phyloP scores from a whole-genome alignment of 2,888 invertebrate species.

The Euzophera pinguis region DNA sequence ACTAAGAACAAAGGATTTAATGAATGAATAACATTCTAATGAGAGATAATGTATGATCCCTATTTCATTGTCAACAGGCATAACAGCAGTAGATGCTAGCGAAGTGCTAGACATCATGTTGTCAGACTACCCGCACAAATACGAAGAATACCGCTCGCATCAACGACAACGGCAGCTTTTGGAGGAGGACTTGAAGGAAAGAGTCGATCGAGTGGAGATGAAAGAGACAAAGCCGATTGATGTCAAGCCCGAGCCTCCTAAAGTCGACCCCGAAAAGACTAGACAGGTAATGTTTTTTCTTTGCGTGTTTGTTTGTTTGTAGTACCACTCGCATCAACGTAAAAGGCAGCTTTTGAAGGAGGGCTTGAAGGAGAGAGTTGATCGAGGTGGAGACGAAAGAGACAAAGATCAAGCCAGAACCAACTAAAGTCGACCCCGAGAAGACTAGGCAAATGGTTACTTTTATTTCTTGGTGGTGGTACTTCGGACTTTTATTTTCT shows the following conservation, averaged over 20 bases:
- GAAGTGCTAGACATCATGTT: slow-evolving; percentile 98
- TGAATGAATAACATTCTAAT: too few relatives aligned
- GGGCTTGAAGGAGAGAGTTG: slow-evolving; percentile 4
- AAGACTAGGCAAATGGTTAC: slow-evolving; percentile 66
- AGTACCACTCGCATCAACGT: slow-evolving; percentile 86
- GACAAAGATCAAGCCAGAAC: slow-evolving; percentile 42
- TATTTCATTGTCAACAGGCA: slow-evolving; percentile 75
- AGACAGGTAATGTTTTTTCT: slow-evolving; percentile 48
- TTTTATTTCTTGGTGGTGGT: too few relatives aligned
- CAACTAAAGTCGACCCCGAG: slow-evolving; percentile 62
- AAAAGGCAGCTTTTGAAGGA: slow-evolving; percentile 62
- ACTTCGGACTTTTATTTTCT: too few relatives aligned
- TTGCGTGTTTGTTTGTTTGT: too few relatives aligned
- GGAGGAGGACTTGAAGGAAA: slow-evolving; percentile 25
- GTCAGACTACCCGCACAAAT: slow-evolving; percentile 96
- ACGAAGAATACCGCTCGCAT: slow-evolving; percentile 91
- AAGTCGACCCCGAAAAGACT: slow-evolving; percentile 62
- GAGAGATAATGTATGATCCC: too few relatives aligned
- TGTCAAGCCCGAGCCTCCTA: slow-evolving; percentile 54
- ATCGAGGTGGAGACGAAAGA: too few relatives aligned
- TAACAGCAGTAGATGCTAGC: slow-evolving; percentile 94
- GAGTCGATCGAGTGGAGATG: slow-evolving; percentile 33
- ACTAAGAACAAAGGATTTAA: too few relatives aligned
- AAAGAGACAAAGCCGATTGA: slow-evolving; percentile 43
- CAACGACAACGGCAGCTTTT: slow-evolving; percentile 77